phyloP scores from a whole-genome alignment of 23 tunicate genomes.

The Halocynthia aurantium region DNA sequence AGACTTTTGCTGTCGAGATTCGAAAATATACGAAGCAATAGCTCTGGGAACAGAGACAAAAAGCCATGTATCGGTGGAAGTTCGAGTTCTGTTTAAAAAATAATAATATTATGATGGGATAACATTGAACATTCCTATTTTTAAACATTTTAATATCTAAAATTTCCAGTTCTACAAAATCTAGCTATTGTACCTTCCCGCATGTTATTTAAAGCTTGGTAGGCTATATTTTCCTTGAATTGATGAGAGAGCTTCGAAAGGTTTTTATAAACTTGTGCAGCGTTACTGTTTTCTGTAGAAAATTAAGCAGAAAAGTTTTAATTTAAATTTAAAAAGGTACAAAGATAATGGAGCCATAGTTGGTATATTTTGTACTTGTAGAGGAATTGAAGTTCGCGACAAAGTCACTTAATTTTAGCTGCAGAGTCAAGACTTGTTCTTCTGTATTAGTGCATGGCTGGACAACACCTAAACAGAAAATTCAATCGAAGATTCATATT shows the following conservation, averaged over 20 bases:
- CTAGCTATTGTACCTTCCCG: conserved; percentile 32
- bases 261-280: conserved; percentile 47
- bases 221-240: conserved; percentile 51
- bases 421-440: conserved; percentile 60
- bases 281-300: conserved; percentile 2
- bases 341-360: neutral
- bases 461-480: conserved; percentile 31
- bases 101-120: neutral
- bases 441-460: conserved; percentile 64
- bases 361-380: conserved; percentile 13
- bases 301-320: too few relatives aligned
- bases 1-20: conserved; percentile 36
- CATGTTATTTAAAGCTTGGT: conserved; percentile 70
- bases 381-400: conserved; percentile 31
- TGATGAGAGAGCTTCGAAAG: conserved; percentile 28
- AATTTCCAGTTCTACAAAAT: neutral
- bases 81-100: conserved; percentile 20
- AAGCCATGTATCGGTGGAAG: conserved; percentile 85
- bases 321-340: neutral
- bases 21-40: conserved; percentile 36
- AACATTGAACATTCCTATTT: neutral
- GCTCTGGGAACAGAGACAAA: conserved; percentile 66
- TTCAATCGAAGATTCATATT: neutral
- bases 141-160: neutral
- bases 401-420: conserved; percentile 43